These are phyloP conservation scores for Xanthia icteritia DNA, from an alignment of 2,888 invertebrate species.

Conservation along the genomic window DNA sequence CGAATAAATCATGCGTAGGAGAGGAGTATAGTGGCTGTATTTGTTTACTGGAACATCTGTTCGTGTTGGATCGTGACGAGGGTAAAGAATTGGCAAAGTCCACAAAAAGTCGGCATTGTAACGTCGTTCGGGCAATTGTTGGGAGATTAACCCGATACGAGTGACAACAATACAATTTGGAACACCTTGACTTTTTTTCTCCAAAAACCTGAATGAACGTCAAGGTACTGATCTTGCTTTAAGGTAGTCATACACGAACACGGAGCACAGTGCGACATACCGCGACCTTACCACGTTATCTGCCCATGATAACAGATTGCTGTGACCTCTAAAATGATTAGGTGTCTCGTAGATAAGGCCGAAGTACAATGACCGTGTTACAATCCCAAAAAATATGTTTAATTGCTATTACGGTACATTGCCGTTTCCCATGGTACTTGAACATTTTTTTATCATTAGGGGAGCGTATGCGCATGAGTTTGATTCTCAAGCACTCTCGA, in stretches of 20 bases:
- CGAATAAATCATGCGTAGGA: conserved; percentile 88
- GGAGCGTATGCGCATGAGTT: conserved; percentile 72
- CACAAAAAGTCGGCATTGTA: conserved; percentile 84
- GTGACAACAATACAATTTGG: conserved; percentile 79
- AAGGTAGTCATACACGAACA: conserved; percentile 62
- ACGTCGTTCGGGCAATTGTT: conserved; percentile 82
- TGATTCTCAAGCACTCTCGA: conserved; percentile 82
- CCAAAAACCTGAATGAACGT: conserved; percentile 71
- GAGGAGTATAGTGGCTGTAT: conserved; percentile 81
- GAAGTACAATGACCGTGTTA: conserved; percentile 88
- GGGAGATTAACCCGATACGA: conserved; percentile 89
- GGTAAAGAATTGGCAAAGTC: conserved; percentile 81
- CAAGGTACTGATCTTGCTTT: conserved; percentile 63
- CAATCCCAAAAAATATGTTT: conserved; percentile 62
- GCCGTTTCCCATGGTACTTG: conserved; percentile 75
- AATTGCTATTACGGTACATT: conserved; percentile 59
- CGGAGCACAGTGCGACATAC: conserved; percentile 80
- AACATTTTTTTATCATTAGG: conserved; percentile 68
- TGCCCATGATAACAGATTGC: conserved; percentile 84
- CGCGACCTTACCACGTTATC: conserved; percentile 87
- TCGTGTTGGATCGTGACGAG: conserved; percentile 73
- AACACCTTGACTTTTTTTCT: conserved; percentile 87
- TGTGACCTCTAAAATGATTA: conserved; percentile 88
- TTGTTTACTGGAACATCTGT: conserved; percentile 89
- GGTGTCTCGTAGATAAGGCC: conserved; percentile 83